Percentiles rank a stretch among this genome's conserved stretches.
phyloP scores from a whole-genome alignment of 37 sponge, comb jelly and placozoan genomes.

The Ianthella basta region DNA sequence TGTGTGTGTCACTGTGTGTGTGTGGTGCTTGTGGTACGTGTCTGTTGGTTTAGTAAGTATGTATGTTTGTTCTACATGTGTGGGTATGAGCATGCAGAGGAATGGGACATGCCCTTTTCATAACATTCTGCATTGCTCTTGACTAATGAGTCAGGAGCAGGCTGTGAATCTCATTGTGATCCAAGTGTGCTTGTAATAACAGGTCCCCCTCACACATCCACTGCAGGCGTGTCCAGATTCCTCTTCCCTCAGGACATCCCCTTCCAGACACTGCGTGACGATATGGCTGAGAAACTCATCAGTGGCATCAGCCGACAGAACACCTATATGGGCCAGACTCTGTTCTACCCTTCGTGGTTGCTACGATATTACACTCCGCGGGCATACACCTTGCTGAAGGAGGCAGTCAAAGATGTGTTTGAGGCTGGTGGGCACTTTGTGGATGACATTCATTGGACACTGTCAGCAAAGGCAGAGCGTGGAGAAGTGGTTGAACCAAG shows the following conservation, averaged over 20 bases:
- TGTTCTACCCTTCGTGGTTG: conserved; percentile 22
- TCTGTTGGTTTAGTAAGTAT: conserved; percentile 6
- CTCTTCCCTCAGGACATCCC: conserved; percentile 16
- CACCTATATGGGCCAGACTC: neutral
- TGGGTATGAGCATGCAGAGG: neutral
- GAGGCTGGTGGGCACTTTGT: conserved; percentile 17
- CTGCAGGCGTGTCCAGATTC: conserved; percentile 14
- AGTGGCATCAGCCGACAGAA: conserved; percentile 12
- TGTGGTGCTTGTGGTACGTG: neutral
- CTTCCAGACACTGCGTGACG: neutral
- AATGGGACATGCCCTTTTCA: no score
- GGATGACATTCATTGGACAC: neutral
- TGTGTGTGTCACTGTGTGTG: conserved; percentile 28
- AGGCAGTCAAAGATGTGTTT: conserved; percentile 6
- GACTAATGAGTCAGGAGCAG: no score
- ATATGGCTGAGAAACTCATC: neutral
- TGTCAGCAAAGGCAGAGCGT: neutral
- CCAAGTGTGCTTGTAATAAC: no score
- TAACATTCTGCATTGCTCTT: no score
- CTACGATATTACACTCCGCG: conserved; percentile 3
- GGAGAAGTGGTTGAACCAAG: neutral
- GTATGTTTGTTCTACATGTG: neutral
- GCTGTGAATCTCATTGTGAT: no score
- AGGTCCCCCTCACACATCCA: no score
- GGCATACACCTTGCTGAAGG: neutral